A percentile compares a stretch with the other conserved stretches of the same genome.
Conservation (phyloP, 2,113 vertebrate genomes). For the Oreochromis tanganicae region DNA sequence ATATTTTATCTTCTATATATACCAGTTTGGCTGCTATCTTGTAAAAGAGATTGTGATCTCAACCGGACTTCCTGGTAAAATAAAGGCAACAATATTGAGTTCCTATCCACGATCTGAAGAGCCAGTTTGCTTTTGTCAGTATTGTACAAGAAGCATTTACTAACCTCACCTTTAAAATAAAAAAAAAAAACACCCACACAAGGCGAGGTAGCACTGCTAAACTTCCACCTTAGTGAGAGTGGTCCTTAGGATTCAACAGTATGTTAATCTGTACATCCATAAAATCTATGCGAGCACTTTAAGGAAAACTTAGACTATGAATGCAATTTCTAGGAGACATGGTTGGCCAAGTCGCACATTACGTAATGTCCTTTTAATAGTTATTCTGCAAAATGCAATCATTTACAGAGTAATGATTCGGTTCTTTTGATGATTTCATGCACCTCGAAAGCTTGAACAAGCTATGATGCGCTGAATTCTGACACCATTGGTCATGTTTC, state of each 20-base stretch:
- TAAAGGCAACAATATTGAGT: background rate
- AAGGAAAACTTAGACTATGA: background rate
- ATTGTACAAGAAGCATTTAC: background rate
- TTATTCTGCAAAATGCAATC: slow-evolving; percentile 12
- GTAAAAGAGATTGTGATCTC: background rate
- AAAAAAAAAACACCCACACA: background rate
- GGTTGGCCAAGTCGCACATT: background rate
- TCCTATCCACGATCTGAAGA: background rate
- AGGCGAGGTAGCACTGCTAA: background rate
- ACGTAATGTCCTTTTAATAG: slow-evolving; percentile 1
- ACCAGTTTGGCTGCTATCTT: background rate
- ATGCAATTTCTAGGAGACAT: background rate
- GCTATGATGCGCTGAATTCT: slow-evolving; percentile 30
- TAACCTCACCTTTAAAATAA: background rate
- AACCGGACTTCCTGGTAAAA: background rate
- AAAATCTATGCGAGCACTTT: background rate
- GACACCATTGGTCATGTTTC: slow-evolving; percentile 38
- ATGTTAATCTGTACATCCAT: background rate
- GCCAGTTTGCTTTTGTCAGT: background rate
- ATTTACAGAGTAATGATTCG: background rate
- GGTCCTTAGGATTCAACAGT: background rate
- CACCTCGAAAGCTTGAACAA: slow-evolving; percentile 13
- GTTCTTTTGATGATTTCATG: slow-evolving; percentile 22
- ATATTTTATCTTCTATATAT: background rate
- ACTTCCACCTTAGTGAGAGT: background rate